Percentiles rank a stretch among this genome's conserved stretches.
phyloP scores from a whole-genome alignment of 2,888 invertebrate genomes.

The Lithodes maja region DNA sequence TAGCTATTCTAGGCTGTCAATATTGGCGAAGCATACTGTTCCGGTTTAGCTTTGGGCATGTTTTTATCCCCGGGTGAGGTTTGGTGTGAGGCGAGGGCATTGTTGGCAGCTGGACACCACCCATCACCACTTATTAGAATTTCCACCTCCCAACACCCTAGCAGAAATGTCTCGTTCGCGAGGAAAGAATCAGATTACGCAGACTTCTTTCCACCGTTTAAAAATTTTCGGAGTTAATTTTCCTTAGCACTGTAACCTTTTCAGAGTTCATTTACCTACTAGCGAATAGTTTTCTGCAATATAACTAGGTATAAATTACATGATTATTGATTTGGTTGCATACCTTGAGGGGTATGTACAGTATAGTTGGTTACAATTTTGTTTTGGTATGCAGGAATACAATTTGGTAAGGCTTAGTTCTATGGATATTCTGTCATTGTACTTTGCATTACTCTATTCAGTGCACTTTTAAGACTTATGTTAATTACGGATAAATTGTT shows the following conservation, averaged over 20 bases:
- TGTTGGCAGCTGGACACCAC: conserved; percentile 61
- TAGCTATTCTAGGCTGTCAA: no score
- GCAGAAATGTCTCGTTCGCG: conserved; percentile 1
- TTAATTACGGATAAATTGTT: not conserved
- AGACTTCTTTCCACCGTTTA: not conserved
- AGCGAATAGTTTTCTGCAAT: not conserved
- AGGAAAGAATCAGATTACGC: not conserved
- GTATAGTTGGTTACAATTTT: conserved; percentile 4
- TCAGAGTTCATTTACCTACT: not conserved
- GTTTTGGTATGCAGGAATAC: not conserved
- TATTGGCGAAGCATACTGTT: no score
- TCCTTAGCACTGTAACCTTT: not conserved
- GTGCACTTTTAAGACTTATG: conserved; percentile 16
- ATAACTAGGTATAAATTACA: not conserved
- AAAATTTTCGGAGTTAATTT: not conserved
- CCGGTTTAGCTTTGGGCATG: not conserved
- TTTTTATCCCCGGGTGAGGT: not conserved
- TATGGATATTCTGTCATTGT: conserved; percentile 25
- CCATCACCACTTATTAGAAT: conserved; percentile 58
- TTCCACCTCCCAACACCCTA: conserved; percentile 57
- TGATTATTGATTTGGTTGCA: not conserved
- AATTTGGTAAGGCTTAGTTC: not conserved
- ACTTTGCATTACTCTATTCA: conserved; percentile 34
- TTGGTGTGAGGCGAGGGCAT: conserved; percentile 36
- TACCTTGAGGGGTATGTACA: conserved; percentile 6